phyloP scores from a whole-genome alignment of 2,888 invertebrate species.

The Chrysodeixis includens region DNA sequence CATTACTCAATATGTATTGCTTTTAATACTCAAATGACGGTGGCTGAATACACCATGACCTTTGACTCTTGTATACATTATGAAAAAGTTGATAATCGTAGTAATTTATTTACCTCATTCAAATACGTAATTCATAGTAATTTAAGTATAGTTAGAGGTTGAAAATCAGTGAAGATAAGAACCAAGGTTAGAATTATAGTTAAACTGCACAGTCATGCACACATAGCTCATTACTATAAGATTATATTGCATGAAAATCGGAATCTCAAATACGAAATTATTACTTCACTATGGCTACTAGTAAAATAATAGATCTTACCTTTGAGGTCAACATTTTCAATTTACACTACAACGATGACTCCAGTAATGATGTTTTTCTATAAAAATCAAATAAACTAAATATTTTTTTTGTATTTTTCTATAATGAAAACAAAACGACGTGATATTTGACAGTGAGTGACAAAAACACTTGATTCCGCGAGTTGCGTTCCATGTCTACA shows the following conservation, averaged over 20 bases:
- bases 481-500: neutral
- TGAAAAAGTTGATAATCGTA: neutral
- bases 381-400: conserved; percentile 5
- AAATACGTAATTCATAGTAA: neutral
- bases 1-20: neutral
- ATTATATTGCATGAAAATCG: neutral
- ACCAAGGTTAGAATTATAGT: conserved; percentile 17
- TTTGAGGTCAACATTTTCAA: conserved; percentile 51
- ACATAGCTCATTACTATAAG: neutral
- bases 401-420: conserved; percentile 37
- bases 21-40: neutral
- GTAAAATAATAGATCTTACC: conserved; percentile 28
- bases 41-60: conserved; percentile 7
- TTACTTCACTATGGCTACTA: neutral
- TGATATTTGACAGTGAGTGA: neutral
- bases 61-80: neutral
- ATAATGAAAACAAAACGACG: conserved; percentile 43
- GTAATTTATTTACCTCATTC: neutral
- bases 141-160: neutral
- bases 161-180: neutral
- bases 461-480: neutral
- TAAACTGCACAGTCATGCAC: conserved; percentile 30
- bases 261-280: neutral
- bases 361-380: conserved; percentile 8
- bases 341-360: conserved; percentile 9